These are phyloP conservation scores for Lasioglossum leucozonium DNA, from an alignment of 2,888 invertebrate species.

Conservation along the genomic window DNA sequence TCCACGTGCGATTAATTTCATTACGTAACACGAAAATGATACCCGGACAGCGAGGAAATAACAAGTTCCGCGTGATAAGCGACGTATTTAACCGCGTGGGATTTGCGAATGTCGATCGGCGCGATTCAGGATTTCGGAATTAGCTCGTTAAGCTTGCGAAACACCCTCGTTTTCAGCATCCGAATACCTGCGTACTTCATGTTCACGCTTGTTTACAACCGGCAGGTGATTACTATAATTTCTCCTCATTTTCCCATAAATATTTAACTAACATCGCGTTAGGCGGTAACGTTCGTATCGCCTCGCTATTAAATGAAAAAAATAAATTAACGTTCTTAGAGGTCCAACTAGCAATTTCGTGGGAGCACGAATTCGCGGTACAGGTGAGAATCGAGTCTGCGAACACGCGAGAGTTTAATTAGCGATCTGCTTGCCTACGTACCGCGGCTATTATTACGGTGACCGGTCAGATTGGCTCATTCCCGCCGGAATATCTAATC, in stretches of 20 bases:
- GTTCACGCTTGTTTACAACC: background rate
- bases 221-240: background rate
- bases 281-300: background rate
- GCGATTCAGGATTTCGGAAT: conserved; percentile 22
- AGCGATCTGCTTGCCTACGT: background rate
- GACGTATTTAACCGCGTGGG: background rate
- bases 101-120: background rate
- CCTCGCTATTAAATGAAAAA: background rate
- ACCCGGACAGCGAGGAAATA: background rate
- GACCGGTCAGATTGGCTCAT: background rate
- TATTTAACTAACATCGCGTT: background rate
- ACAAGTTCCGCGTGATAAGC: conserved; percentile 17
- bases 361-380: background rate
- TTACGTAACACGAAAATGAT: conserved; percentile 65
- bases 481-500: background rate
- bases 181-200: background rate
- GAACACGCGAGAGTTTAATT: background rate
- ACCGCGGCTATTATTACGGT: background rate
- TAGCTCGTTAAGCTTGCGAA: background rate
- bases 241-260: background rate
- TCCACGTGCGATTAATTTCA: conserved; percentile 57
- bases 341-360: background rate
- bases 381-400: background rate
- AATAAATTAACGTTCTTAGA: background rate
- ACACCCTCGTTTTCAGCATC: no score